These are phyloP conservation scores for Melanotus villosus DNA, from an alignment of 2,888 invertebrate genomes.

Conservation along the genomic window DNA sequence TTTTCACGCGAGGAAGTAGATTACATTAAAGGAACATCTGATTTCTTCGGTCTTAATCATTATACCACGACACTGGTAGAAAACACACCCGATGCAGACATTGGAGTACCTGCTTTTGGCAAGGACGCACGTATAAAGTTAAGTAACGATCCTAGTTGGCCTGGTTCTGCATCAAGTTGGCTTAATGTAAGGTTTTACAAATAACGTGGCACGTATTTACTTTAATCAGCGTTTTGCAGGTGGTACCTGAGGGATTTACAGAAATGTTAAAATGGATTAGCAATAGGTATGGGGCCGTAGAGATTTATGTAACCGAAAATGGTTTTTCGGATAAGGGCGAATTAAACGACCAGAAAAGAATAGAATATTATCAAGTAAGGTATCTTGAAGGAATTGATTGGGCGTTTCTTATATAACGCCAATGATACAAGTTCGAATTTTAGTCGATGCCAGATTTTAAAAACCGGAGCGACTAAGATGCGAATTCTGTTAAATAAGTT, in stretches of 20 bases:
- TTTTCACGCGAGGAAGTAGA: conserved; percentile 70
- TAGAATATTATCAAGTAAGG: conserved; percentile 60
- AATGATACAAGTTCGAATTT: too few species aligned
- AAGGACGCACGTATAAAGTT: conserved; percentile 10
- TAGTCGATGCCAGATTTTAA: too few species aligned
- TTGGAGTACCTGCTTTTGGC: background rate
- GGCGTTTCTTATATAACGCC: too few species aligned
- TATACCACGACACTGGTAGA: conserved; percentile 62
- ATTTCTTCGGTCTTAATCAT: conserved; percentile 70
- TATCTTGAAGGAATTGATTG: too few species aligned
- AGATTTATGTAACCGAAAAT: conserved; percentile 73
- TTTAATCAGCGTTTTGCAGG: too few species aligned
- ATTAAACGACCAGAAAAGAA: conserved; percentile 68
- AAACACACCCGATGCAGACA: background rate
- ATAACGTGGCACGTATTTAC: too few species aligned
- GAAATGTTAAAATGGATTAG: conserved; percentile 70
- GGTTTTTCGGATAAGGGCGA: conserved; percentile 71
- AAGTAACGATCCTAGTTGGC: conserved; percentile 9
- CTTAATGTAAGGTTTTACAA: conserved; percentile 2
- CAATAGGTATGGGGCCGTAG: conserved; percentile 67
- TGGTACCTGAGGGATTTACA: conserved; percentile 73
- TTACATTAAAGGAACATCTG: conserved; percentile 65
- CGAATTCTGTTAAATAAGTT: too few species aligned
- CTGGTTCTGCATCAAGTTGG: background rate
- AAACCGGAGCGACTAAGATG: too few species aligned